Percentiles rank a stretch among this genome's conserved stretches.
These are phyloP conservation scores for Petrolisthes cinctipes DNA, from an alignment of 2,888 invertebrate species.

Conservation along the genomic window DNA sequence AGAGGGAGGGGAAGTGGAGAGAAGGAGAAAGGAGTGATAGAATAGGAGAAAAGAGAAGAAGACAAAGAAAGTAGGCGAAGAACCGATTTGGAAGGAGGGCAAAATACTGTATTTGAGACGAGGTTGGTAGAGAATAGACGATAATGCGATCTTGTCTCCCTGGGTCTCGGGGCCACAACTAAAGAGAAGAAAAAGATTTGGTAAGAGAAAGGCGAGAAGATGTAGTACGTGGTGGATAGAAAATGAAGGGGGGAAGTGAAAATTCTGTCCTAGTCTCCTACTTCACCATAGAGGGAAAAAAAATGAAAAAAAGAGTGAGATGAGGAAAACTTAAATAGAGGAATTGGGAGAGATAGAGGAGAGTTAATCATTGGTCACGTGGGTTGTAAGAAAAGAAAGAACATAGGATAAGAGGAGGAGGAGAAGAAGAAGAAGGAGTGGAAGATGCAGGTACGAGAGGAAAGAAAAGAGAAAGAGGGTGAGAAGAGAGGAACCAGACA, in stretches of 20 bases:
- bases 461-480: not conserved
- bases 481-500: not conserved
- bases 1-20: not conserved
- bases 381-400: not conserved
- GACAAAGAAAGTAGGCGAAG: not conserved
- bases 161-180: no score
- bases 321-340: not conserved
- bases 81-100: not conserved
- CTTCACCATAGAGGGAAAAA: not conserved
- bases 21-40: not conserved
- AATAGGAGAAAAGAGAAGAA: not conserved
- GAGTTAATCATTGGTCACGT: no score
- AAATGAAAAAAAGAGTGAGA: not conserved
- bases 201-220: not conserved
- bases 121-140: not conserved
- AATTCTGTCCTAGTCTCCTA: no score
- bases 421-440: not conserved
- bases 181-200: not conserved
- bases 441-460: not conserved
- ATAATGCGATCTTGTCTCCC: not conserved
- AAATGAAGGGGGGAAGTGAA: not conserved
- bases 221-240: not conserved
- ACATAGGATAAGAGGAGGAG: not conserved
- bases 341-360: not conserved
- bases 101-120: not conserved